phyloP scores from a whole-genome alignment of 2,888 invertebrate species.

The Caenorhabditis sp. region DNA sequence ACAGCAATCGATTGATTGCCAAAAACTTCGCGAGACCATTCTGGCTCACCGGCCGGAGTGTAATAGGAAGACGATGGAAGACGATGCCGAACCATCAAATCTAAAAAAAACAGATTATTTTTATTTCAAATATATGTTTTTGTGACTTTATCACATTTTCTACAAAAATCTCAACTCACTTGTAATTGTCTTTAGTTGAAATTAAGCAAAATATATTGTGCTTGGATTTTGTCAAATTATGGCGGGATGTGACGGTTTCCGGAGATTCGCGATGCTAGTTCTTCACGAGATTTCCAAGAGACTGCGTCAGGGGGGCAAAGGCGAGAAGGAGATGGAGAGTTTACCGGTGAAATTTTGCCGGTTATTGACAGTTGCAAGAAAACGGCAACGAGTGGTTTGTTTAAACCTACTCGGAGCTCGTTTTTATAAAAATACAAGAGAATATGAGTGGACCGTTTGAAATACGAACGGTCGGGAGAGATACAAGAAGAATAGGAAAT shows the following conservation, averaged over 20 bases:
- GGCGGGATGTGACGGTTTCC: slow-evolving; percentile 49
- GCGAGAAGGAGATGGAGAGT: slow-evolving; percentile 22
- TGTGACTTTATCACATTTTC: background rate
- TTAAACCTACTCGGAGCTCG: slow-evolving; percentile 15
- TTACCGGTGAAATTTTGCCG: slow-evolving; percentile 28
- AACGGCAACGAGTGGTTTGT: slow-evolving; percentile 17
- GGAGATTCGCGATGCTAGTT: slow-evolving; percentile 41
- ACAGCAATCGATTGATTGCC: slow-evolving; percentile 50
- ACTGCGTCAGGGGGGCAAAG: slow-evolving; percentile 39
- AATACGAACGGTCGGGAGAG: background rate
- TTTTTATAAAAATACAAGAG: background rate
- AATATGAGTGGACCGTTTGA: background rate
- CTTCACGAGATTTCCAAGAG: slow-evolving; percentile 47
- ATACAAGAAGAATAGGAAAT: slow-evolving; percentile 7
- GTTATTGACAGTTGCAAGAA: slow-evolving; percentile 1
- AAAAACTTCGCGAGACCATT: slow-evolving; percentile 43
- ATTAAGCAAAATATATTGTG: background rate
- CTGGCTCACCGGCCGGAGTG: slow-evolving; percentile 40
- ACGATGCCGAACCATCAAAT: slow-evolving; percentile 48
- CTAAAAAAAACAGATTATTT: slow-evolving; percentile 9
- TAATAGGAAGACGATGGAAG: slow-evolving; percentile 52
- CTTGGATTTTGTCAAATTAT: slow-evolving; percentile 15
- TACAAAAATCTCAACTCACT: background rate
- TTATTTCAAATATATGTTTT: no score
- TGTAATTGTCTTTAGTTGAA: background rate